Evolutionary conservation across 2,888 invertebrate genomes (phyloP).

Genomic region (Drosophila falleni): DNA sequence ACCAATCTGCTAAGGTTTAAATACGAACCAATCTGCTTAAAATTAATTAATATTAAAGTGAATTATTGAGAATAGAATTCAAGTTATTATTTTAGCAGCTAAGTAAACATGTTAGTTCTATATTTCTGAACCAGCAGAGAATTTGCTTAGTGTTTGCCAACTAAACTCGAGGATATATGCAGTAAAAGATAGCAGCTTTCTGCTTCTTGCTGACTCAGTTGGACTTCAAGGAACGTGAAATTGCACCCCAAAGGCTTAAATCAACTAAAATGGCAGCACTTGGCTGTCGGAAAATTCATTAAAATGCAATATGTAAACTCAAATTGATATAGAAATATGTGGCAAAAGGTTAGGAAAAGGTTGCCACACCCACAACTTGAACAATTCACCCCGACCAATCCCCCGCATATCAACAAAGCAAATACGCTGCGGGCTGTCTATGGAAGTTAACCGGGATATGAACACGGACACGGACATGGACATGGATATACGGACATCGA

Average conservation of each 20-base stretch:
- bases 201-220: neutral
- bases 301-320: slow-evolving; percentile 69
- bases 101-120: neutral
- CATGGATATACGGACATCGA: neutral
- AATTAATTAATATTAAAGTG: neutral
- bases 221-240: slow-evolving; percentile 18
- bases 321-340: slow-evolving; percentile 60
- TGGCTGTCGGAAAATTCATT: slow-evolving; percentile 57
- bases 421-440: slow-evolving; percentile 61
- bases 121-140: too few species aligned
- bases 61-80: neutral
- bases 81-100: neutral
- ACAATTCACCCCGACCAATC: neutral
- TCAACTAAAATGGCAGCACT: slow-evolving; percentile 37
- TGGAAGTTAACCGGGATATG: slow-evolving; percentile 62
- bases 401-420: slow-evolving; percentile 19
- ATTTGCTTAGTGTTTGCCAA: neutral
- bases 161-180: neutral
- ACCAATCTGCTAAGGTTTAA: neutral
- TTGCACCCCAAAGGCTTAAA: slow-evolving; percentile 45
- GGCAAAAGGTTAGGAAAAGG: slow-evolving; percentile 23
- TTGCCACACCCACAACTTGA: neutral
- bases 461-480: slow-evolving; percentile 26
- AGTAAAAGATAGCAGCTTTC: slow-evolving; percentile 8
- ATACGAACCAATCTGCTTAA: neutral